Percentiles rank a stretch among this genome's conserved stretches.
phyloP scores from a whole-genome alignment of 2,113 vertebrate genomes.

The Corynorhinus townsendii region DNA sequence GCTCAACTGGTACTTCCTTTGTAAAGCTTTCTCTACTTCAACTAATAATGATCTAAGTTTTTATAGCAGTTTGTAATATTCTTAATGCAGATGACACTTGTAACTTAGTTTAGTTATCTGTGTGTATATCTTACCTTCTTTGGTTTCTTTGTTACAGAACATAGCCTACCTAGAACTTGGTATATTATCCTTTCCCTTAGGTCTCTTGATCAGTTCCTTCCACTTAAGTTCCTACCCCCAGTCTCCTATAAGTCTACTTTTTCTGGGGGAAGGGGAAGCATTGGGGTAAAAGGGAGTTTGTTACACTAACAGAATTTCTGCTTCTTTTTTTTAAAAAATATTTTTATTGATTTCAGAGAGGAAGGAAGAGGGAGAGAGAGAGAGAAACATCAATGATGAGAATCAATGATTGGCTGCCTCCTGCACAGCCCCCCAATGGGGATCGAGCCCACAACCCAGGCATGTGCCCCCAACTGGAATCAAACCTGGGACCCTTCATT shows the following conservation, averaged over 20 bases:
- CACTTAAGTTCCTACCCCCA: not conserved
- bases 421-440: too few relatives aligned
- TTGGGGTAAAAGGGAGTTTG: not conserved
- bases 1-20: not conserved
- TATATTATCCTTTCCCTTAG: slow-evolving; percentile 1
- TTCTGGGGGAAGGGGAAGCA: not conserved
- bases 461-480: too few relatives aligned
- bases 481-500: too few relatives aligned
- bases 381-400: too few relatives aligned
- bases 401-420: too few relatives aligned
- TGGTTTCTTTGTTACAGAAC: not conserved
- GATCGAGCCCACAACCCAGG: too few relatives aligned
- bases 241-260: not conserved
- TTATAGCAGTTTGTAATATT: not conserved
- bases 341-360: too few relatives aligned
- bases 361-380: too few relatives aligned
- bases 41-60: not conserved
- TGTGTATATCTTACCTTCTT: not conserved
- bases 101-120: not conserved
- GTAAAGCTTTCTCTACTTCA: slow-evolving; percentile 10
- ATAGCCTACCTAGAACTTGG: not conserved
- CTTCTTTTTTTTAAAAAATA: too few relatives aligned
- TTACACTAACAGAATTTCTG: not conserved
- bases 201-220: not conserved
- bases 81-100: not conserved